Conservation (phyloP, 2,797 vertebrate species). For the Chromobotia macracanthus region DNA sequence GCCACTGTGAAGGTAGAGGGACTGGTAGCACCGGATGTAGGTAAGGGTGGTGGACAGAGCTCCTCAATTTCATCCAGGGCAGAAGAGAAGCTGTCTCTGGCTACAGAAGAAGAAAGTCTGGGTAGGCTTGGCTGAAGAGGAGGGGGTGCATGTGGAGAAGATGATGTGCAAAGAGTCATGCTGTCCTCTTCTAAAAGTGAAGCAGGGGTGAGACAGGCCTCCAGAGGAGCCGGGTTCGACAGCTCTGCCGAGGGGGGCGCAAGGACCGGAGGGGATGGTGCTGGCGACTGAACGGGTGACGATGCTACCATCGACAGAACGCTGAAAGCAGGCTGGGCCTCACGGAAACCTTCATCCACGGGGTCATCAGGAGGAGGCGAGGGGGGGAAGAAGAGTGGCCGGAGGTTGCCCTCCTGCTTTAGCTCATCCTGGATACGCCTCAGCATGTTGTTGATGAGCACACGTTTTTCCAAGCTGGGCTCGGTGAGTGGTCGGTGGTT, state of each 20-base stretch:
- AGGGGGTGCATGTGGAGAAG: conserved; percentile 72
- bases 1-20: conserved; percentile 72
- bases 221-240: conserved; percentile 78
- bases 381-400: conserved; percentile 82
- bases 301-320: conserved; percentile 72
- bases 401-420: conserved; percentile 90
- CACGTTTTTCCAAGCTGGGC: conserved; percentile 93
- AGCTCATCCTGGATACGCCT: conserved; percentile 97
- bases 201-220: conserved; percentile 94
- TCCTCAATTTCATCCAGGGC: conserved; percentile 91
- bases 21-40: conserved; percentile 87
- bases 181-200: conserved; percentile 93
- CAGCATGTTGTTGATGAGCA: conserved; percentile 98
- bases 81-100: conserved; percentile 86
- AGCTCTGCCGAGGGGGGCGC: conserved; percentile 80
- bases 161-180: conserved; percentile 82
- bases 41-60: conserved; percentile 80
- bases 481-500: conserved; percentile 90
- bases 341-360: conserved; percentile 85
- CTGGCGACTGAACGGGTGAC: conserved; percentile 73
- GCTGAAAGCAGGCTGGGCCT: conserved; percentile 85
- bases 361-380: conserved; percentile 83
- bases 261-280: conserved; percentile 81
- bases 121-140: conserved; percentile 64
- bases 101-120: conserved; percentile 72